These are phyloP conservation scores for Ostrea denselamellosa DNA, from an alignment of 1,140 invertebrate genomes.

Conservation along the genomic window DNA sequence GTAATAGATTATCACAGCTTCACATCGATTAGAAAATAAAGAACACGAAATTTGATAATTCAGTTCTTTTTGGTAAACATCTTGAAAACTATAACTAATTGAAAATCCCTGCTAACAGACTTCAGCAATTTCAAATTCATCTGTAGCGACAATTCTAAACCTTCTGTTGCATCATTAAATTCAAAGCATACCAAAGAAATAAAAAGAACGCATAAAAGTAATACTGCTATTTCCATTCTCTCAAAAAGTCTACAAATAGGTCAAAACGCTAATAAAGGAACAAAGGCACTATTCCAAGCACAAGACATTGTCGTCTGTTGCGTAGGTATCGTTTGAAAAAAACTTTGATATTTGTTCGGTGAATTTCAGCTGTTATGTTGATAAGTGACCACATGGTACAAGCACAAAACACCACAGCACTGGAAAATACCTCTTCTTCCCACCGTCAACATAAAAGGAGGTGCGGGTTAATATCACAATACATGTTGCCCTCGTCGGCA, in stretches of 20 bases:
- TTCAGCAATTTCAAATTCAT: background rate
- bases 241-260: constrained; percentile 7
- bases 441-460: background rate
- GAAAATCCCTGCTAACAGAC: background rate
- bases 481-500: constrained; percentile 7
- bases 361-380: background rate
- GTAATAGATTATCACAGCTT: constrained; percentile 33
- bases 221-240: constrained; percentile 35
- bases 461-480: background rate
- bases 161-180: background rate
- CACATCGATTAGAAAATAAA: constrained; percentile 23
- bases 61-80: background rate
- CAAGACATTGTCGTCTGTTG: background rate
- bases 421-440: background rate
- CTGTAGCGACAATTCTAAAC: background rate
- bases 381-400: constrained; percentile 3
- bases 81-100: background rate
- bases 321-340: background rate
- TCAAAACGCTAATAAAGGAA: background rate
- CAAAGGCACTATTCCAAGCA: constrained; percentile 13
- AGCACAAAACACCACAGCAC: background rate
- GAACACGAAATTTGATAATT: background rate
- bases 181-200: background rate
- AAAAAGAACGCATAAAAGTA: background rate
- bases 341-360: background rate